Base-by-base conservation (phyloP, 2,113 vertebrate species). In the Salvelinus namaycush region DNA sequence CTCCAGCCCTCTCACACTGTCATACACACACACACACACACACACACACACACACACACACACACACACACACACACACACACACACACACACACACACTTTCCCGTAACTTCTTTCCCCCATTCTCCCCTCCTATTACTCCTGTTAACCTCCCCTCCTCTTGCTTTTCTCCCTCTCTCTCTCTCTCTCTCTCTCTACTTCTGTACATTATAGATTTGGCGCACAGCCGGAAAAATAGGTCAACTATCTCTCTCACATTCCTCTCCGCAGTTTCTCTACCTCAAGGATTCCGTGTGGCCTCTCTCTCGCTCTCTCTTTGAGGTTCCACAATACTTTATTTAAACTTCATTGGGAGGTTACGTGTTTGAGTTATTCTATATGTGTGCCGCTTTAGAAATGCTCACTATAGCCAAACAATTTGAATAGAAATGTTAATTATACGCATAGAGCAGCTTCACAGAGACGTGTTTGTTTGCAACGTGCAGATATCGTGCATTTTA, bases 181-280 rank as follows among this genome's bases (percentile, higher is more conserved):
- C 85, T 85, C 78, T 77, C 78, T 74, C 54, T 64, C 39, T 68
- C 77, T 34, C 71, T n/a, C 76, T 76, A 68, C 39, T 82, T 81
- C 83, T 85, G 82, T 87, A 81, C 73, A 64, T 86, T 83, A 76
- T 82, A 86, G 82, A 75, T 77, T 84, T 92, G 87, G 88, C 85
- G 74, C 81, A 7, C 57, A 51, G 80, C 84, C 69, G 59, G 80
- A 83, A 80, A 81, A 80, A 81, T 77, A 86, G 89, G 83, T 92
- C 88, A 90, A 87, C 88, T 89, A 88, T 89, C 89, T 87, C 91
- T 83, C 88, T 76, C 68, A 24, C 86, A 83, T 89, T 91, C 89
- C 90, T 88, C 84, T 68, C 75, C 66, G 71, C 79, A 68, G 74
- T 69, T 79, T 62, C 81, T 78, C 82, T 75, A 71, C 80, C 79